phyloP scores from a whole-genome alignment of 53 echinoderm and acorn worm species.

The Temnopleurus reevesii region DNA sequence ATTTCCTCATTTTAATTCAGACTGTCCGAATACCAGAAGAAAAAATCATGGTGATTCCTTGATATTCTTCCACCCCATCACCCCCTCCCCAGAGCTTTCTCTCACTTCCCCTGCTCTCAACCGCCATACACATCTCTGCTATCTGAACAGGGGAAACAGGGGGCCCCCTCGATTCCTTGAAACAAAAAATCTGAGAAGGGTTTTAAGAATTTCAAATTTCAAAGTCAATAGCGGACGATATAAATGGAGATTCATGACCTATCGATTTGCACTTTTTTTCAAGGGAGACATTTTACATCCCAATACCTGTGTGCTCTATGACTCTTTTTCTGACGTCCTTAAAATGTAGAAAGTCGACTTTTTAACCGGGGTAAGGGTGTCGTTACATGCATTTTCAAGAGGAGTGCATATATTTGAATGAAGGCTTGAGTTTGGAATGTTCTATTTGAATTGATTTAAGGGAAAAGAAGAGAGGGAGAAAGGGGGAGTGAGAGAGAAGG shows the following conservation, averaged over 20 bases:
- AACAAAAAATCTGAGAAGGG: conserved; percentile 39
- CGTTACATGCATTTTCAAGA: neutral
- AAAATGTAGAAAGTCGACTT: neutral
- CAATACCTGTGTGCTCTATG: neutral
- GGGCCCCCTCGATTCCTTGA: neutral
- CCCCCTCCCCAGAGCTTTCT: neutral
- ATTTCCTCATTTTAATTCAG: neutral
- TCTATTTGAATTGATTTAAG: neutral
- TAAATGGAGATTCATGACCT: conserved; percentile 1
- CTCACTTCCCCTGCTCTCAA: neutral
- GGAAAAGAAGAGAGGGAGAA: neutral
- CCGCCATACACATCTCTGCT: neutral
- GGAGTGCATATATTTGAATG: neutral
- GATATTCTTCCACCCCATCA: neutral
- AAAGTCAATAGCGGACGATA: conserved; percentile 12
- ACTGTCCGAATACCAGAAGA: too few relatives aligned
- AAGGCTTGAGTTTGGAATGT: neutral
- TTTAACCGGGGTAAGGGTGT: neutral
- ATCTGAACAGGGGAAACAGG: too few relatives aligned
- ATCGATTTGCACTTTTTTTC: conserved; percentile 34
- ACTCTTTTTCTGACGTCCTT: too few relatives aligned
- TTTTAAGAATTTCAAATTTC: conserved; percentile 29
- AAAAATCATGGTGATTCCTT: neutral
- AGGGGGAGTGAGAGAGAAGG: neutral
- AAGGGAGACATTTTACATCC: neutral